Conservation (phyloP, 1,140 invertebrate genomes). For the Drosophila dunni region DNA sequence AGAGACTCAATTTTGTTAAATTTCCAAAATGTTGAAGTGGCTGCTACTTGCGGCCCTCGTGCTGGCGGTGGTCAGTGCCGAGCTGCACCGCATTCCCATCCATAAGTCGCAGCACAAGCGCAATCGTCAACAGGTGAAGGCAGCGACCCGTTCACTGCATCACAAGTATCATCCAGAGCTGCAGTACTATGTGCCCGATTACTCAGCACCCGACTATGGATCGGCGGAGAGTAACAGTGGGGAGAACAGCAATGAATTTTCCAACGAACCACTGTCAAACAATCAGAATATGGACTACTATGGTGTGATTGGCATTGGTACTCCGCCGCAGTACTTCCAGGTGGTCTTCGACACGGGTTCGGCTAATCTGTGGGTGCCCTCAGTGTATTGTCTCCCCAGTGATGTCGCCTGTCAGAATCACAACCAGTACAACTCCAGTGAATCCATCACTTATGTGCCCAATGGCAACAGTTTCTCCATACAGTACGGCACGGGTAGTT, state of each 20-base stretch:
- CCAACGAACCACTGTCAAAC: slow-evolving; percentile 55
- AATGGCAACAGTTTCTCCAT: slow-evolving; percentile 64
- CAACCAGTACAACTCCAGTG: slow-evolving; percentile 70
- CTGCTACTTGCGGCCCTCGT: slow-evolving; percentile 52
- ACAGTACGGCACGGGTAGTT: slow-evolving; percentile 71
- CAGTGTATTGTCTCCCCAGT: slow-evolving; percentile 49
- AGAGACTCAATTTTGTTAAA: neutral
- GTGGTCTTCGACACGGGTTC: slow-evolving; percentile 77
- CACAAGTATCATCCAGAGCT: slow-evolving; percentile 53
- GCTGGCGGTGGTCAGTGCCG: slow-evolving; percentile 52
- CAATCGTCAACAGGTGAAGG: slow-evolving; percentile 27
- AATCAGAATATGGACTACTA: slow-evolving; percentile 71
- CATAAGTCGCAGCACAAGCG: slow-evolving; percentile 49
- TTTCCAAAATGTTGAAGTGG: slow-evolving; percentile 56
- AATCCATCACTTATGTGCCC: slow-evolving; percentile 62
- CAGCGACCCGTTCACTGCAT: slow-evolving; percentile 47
- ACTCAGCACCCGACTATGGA: slow-evolving; percentile 37
- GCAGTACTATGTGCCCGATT: slow-evolving; percentile 27
- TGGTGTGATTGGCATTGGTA: slow-evolving; percentile 95
- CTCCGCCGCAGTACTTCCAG: slow-evolving; percentile 91
- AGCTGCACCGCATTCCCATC: slow-evolving; percentile 63
- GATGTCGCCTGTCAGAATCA: slow-evolving; percentile 70
- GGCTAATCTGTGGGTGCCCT: slow-evolving; percentile 73
- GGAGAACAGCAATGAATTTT: slow-evolving; percentile 44
- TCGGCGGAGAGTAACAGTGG: neutral